These are phyloP conservation scores for Syngnathus scovelli DNA, from an alignment of 2,113 vertebrate genomes.

Conservation along the genomic window DNA sequence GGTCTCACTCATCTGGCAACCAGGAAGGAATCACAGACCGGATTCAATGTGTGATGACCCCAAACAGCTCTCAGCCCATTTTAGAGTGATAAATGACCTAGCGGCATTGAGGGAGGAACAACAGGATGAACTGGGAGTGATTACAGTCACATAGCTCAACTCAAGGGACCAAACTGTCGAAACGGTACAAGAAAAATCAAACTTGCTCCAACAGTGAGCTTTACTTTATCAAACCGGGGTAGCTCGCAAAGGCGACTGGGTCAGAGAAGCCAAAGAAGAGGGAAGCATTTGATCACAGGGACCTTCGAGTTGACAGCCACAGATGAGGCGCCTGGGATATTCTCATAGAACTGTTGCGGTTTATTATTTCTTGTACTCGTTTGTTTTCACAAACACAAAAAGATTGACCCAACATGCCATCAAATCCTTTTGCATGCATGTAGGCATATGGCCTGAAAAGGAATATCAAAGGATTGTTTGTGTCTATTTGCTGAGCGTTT, in stretches of 20 bases:
- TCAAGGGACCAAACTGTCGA: slow-evolving; percentile 32
- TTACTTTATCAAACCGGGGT: slow-evolving; percentile 21
- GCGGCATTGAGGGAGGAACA: slow-evolving; percentile 34
- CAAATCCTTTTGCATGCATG: slow-evolving; percentile 9
- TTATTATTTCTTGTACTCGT: slow-evolving; percentile 17
- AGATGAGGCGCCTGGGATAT: slow-evolving; percentile 15
- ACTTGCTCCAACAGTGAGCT: slow-evolving; percentile 20
- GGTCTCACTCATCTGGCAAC: slow-evolving; percentile 58
- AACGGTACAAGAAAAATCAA: slow-evolving; percentile 25
- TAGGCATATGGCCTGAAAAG: slow-evolving; percentile 28
- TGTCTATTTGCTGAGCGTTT: slow-evolving; percentile 42
- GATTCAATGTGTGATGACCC: slow-evolving; percentile 53
- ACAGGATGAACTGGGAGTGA: slow-evolving; percentile 44
- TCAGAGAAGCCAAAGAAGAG: slow-evolving; percentile 13
- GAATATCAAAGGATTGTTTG: slow-evolving; percentile 30
- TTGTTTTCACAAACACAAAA: slow-evolving; percentile 6
- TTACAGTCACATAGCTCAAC: slow-evolving; percentile 45
- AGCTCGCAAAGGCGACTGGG: neutral
- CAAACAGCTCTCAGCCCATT: slow-evolving; percentile 60
- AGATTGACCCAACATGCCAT: neutral
- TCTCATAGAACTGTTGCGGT: slow-evolving; percentile 11
- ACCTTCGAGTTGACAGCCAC: slow-evolving; percentile 39
- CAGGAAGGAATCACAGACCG: slow-evolving; percentile 54
- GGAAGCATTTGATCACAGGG: slow-evolving; percentile 25
- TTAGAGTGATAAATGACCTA: slow-evolving; percentile 62